phyloP scores from a whole-genome alignment of 2,113 vertebrate genomes.

The Connochaetes taurinus region DNA sequence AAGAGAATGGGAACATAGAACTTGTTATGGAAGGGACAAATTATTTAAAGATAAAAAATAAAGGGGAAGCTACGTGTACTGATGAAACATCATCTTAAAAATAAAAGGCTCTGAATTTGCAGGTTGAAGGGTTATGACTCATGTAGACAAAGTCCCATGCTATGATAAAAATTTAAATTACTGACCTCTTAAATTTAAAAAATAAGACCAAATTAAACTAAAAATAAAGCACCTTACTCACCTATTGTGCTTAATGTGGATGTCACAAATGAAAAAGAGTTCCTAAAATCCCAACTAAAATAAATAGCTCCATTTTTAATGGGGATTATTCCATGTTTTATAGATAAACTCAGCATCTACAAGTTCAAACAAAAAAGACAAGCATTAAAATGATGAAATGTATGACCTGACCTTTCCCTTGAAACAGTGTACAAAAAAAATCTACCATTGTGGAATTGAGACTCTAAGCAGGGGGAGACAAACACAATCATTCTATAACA shows the following conservation, averaged over 20 bases:
- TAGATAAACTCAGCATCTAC: conserved; percentile 72
- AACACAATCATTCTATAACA: background rate
- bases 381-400: background rate
- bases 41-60: background rate
- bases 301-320: conserved; percentile 53
- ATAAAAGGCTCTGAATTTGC: background rate
- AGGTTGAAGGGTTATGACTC: background rate
- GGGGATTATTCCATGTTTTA: conserved; percentile 74
- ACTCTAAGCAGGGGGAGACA: background rate
- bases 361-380: background rate
- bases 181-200: background rate
- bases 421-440: background rate
- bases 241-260: conserved; percentile 78
- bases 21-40: background rate
- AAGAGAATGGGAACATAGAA: background rate
- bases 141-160: background rate
- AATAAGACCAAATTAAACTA: background rate
- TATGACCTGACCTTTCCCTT: background rate
- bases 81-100: background rate
- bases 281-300: conserved; percentile 79
- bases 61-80: background rate
- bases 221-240: conserved; percentile 38
- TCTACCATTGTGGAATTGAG: background rate
- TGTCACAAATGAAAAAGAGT: conserved; percentile 79
- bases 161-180: background rate